These are phyloP conservation scores for Blastobasis lacticolella DNA, from an alignment of 2,888 invertebrate genomes.

Conservation along the genomic window DNA sequence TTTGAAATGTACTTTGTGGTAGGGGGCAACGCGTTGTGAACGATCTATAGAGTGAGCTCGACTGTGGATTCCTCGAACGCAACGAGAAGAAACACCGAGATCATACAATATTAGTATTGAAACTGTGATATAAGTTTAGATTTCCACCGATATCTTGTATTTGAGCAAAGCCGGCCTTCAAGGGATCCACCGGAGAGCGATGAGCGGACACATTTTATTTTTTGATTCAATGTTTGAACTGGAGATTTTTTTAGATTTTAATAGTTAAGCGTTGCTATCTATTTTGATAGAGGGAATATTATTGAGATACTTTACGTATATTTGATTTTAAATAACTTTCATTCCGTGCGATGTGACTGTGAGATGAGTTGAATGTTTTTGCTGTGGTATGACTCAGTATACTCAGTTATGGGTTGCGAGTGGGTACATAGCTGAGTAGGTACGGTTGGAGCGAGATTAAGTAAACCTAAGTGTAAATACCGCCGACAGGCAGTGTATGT, in stretches of 20 bases:
- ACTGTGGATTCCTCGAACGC: slow-evolving; percentile 65
- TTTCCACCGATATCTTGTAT: slow-evolving; percentile 64
- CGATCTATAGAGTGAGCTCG: slow-evolving; percentile 30
- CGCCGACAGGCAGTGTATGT: slow-evolving; percentile 34
- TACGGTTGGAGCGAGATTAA: slow-evolving; percentile 5
- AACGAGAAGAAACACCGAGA: slow-evolving; percentile 40
- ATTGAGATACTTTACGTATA: slow-evolving; percentile 67
- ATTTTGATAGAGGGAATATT: slow-evolving; percentile 59
- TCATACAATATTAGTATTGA: slow-evolving; percentile 65
- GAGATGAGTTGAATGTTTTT: slow-evolving; percentile 38
- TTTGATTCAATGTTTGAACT: slow-evolving; percentile 52
- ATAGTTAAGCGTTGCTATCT: slow-evolving; percentile 38
- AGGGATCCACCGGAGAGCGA: slow-evolving; percentile 62
- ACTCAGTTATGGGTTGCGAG: slow-evolving; percentile 1
- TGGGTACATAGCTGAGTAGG: slow-evolving; percentile 8
- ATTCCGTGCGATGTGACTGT: slow-evolving; percentile 64
- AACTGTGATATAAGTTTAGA: slow-evolving; percentile 72
- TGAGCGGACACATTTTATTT: slow-evolving; percentile 57
- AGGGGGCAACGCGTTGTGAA: too few species aligned
- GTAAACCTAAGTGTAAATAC: slow-evolving; percentile 32
- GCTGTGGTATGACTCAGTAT: slow-evolving; percentile 28
- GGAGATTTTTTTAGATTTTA: slow-evolving; percentile 47
- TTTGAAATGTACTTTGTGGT: too few species aligned
- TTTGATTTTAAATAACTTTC: slow-evolving; percentile 62
- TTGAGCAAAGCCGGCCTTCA: slow-evolving; percentile 42